A percentile compares a stretch with the other conserved stretches of the same genome.
These are phyloP conservation scores for Halisarca cf. caerulea DNA, from an alignment of 37 sponge, comb jelly and placozoan species.

Conservation along the genomic window DNA sequence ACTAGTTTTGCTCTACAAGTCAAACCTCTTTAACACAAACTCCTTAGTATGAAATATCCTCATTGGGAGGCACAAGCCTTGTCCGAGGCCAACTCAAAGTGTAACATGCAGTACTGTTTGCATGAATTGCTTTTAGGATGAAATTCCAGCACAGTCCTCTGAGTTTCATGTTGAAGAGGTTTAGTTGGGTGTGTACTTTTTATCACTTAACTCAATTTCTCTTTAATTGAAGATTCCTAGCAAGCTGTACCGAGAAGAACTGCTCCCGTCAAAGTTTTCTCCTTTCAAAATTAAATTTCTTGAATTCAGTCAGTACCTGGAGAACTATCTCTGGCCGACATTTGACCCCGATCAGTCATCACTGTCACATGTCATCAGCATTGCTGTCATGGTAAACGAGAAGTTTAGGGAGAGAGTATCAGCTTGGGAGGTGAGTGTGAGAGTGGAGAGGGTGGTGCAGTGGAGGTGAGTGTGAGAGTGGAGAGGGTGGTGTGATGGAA, in stretches of 20 bases:
- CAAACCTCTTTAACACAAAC: too few species aligned
- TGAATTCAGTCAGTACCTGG: conserved; percentile 97
- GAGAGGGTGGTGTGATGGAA: neutral
- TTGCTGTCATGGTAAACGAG: conserved; percentile 95
- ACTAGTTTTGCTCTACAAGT: too few species aligned
- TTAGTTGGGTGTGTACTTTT: too few species aligned
- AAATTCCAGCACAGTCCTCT: too few species aligned
- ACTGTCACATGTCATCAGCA: conserved; percentile 80
- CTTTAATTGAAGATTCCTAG: conserved; percentile 27
- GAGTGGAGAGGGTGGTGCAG: neutral
- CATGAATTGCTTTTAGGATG: too few species aligned
- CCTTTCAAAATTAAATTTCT: conserved; percentile 64
- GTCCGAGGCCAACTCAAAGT: too few species aligned
- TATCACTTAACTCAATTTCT: too few species aligned
- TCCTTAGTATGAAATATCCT: too few species aligned
- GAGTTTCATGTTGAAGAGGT: too few species aligned
- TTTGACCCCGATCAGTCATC: conserved; percentile 68
- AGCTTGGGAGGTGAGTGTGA: conserved; percentile 75
- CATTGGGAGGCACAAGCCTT: too few species aligned
- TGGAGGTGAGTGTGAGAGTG: neutral
- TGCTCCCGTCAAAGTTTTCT: conserved; percentile 61
- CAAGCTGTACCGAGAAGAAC: conserved; percentile 29
- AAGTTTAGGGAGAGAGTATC: conserved; percentile 93
- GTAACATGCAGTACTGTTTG: too few species aligned
- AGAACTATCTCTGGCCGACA: conserved; percentile 94